phyloP scores from a whole-genome alignment of 92 coral and sea anemone genomes.

The Porites evermanni region DNA sequence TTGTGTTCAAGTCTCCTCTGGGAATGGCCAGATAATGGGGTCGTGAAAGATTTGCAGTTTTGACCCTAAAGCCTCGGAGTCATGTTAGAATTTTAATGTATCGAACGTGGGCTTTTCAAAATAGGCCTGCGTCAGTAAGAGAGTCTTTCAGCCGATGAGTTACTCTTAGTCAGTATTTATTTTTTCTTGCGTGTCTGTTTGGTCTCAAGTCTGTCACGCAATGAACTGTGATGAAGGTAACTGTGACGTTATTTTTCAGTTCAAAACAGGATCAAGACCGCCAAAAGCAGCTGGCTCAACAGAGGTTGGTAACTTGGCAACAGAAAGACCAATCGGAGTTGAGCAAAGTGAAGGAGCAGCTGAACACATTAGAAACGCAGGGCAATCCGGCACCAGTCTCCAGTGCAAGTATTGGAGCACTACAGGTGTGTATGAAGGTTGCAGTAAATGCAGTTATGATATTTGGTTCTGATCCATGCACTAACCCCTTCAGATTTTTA shows the following conservation, averaged over 20 bases:
- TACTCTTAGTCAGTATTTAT: too few species aligned
- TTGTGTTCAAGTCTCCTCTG: too few species aligned
- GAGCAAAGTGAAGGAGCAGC: conserved; percentile 72
- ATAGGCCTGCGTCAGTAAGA: too few species aligned
- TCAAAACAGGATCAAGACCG: conserved; percentile 86
- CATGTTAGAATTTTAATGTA: too few species aligned
- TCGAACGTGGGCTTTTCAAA: too few species aligned
- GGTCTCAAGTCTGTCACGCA: background rate
- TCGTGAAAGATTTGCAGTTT: too few species aligned
- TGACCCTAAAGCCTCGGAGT: too few species aligned
- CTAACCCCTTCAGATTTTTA: too few species aligned
- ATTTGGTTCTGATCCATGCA: too few species aligned
- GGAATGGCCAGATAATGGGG: too few species aligned
- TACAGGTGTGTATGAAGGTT: conserved; percentile 68
- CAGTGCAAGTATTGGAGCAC: conserved; percentile 75
- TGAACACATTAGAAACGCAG: conserved; percentile 69
- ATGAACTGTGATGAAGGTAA: background rate
- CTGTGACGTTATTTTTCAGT: conserved; percentile 28
- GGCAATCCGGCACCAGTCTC: conserved; percentile 68
- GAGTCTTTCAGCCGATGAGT: too few species aligned
- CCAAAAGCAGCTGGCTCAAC: conserved; percentile 85
- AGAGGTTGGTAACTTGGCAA: conserved; percentile 88
- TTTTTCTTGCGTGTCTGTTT: background rate
- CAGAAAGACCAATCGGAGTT: conserved; percentile 79
- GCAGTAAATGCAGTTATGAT: background rate